phyloP scores from a whole-genome alignment of 2,797 vertebrate genomes.

The Bradypus variegatus region DNA sequence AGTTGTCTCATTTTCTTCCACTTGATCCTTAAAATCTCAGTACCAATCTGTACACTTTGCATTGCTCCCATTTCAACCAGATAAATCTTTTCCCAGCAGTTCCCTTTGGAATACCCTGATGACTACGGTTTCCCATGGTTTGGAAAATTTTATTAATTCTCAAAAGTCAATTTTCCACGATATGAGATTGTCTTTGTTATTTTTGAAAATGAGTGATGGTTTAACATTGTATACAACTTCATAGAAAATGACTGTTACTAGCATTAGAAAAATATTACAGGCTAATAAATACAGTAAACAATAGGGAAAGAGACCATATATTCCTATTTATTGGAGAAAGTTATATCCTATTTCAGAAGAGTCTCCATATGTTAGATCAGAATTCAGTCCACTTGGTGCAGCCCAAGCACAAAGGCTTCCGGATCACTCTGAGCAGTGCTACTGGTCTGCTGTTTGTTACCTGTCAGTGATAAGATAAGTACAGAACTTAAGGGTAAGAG shows the following conservation, averaged over 20 bases:
- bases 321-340: not conserved
- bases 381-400: not conserved
- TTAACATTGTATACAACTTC: constrained; percentile 8
- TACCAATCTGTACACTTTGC: not conserved
- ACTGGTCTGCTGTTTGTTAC: not conserved
- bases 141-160: constrained; percentile 19
- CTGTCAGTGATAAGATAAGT: not conserved
- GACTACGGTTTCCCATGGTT: not conserved
- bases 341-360: not conserved
- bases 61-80: not conserved
- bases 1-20: not conserved
- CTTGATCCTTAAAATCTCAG: not conserved
- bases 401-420: not conserved
- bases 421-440: not conserved
- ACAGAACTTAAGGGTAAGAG: not conserved
- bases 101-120: not conserved
- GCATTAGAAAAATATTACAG: not conserved
- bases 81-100: not conserved
- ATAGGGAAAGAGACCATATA: not conserved
- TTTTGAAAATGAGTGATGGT: constrained; percentile 26
- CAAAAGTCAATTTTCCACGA: not conserved
- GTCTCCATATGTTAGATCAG: not conserved
- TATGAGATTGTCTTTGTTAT: not conserved
- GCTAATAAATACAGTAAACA: not conserved
- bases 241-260: not conserved